Evolutionary conservation across 2,888 invertebrate species (phyloP).

Genomic region (Ophion obscuratus): DNA sequence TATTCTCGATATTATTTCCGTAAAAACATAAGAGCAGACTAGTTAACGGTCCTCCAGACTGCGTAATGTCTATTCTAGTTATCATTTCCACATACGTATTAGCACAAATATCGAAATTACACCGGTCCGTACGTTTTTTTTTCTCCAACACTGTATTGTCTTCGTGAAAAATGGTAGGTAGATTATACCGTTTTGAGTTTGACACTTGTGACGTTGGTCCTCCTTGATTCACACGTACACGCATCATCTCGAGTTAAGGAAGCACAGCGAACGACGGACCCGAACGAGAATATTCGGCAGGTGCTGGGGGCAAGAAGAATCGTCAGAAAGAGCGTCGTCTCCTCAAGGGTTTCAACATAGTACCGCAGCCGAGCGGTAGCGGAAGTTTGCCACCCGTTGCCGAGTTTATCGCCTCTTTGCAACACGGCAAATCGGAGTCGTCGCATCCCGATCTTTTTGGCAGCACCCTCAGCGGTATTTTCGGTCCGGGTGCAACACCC

Average conservation of each 20-base stretch:
- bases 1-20: too few relatives aligned
- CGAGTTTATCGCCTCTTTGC: conserved; percentile 91
- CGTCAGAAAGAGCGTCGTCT: conserved; percentile 95
- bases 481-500: conserved; percentile 85
- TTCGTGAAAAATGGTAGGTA: neutral
- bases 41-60: too few relatives aligned
- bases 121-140: too few relatives aligned
- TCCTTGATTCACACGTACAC: conserved; percentile 11
- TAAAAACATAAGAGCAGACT: too few relatives aligned
- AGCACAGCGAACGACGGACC: conserved; percentile 40
- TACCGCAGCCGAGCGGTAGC: conserved; percentile 86
- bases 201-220: neutral
- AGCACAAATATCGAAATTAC: too few relatives aligned
- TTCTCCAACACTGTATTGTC: neutral
- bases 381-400: conserved; percentile 90
- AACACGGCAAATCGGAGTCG: conserved; percentile 86
- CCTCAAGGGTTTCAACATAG: conserved; percentile 97
- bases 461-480: conserved; percentile 90
- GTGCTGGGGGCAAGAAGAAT: conserved; percentile 96
- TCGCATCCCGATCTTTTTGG: conserved; percentile 88
- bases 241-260: conserved; percentile 40
- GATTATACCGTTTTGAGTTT: neutral
- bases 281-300: conserved; percentile 82
- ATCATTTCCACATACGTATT: too few relatives aligned
- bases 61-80: too few relatives aligned